Conservation (phyloP, 2,888 invertebrate genomes). For the Pherbina coryleti region DNA sequence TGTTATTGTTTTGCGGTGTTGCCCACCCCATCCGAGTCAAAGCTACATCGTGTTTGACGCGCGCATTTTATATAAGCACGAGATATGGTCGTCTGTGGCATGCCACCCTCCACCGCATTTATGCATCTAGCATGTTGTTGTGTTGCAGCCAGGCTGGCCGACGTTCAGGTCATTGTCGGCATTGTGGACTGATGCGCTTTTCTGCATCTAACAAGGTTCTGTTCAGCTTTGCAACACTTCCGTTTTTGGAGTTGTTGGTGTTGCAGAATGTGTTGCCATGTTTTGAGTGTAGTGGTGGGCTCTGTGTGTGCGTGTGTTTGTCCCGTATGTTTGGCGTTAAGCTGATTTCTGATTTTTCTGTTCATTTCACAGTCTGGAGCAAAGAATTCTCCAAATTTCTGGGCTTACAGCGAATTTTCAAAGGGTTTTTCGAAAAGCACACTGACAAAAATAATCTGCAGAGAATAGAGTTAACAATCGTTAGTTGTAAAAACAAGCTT, state of each 20-base stretch:
- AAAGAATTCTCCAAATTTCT: background rate
- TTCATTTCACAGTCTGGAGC: background rate
- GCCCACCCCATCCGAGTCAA: no score
- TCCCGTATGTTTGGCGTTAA: background rate
- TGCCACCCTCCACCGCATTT: background rate
- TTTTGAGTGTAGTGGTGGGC: background rate
- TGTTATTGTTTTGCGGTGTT: background rate
- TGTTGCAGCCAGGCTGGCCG: background rate
- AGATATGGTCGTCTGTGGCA: background rate
- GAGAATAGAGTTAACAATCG: no score
- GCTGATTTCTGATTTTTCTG: conserved; percentile 16
- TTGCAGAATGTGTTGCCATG: background rate
- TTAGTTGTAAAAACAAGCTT: no score
- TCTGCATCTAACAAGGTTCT: background rate
- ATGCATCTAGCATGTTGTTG: background rate
- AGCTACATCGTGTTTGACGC: background rate
- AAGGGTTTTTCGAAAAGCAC: no score
- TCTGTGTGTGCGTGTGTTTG: background rate
- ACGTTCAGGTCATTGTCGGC: conserved; percentile 18
- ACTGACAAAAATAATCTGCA: no score
- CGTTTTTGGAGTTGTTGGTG: background rate
- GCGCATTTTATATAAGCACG: background rate
- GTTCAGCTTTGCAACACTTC: background rate
- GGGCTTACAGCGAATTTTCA: no score
- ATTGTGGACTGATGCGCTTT: background rate